Base-by-base conservation (phyloP, 2,113 vertebrate species). In the Hystrix brachyura region DNA sequence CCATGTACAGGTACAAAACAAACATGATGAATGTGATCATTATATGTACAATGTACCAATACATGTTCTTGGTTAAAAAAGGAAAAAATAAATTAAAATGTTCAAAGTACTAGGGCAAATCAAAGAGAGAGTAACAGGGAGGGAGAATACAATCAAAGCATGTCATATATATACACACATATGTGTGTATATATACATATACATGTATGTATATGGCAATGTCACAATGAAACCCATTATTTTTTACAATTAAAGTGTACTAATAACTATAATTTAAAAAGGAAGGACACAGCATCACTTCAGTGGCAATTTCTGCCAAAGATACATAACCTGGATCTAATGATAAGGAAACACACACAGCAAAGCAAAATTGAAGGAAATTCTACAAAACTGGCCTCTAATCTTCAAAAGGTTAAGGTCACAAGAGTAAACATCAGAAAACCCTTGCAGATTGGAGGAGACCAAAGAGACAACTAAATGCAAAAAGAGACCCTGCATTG, bases 381-480 rank as follows among this genome's bases (percentile, higher is more conserved):
- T 72, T 92, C 90, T 84, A 83, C 46, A 85, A 76, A 94, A 81
- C 78, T 83, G 46, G 65, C 82, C 81, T 51, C 46, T 55, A 74
- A 34, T 76, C 51, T 48, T 76, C 46, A 90, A 65, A 65, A 57
- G 29, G 21, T 65, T 9, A 76, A 89, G 71, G 55, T 64, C 55
- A 89, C 19, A 38, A 94, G 74, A 60, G 59, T n/a, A 84, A 90
- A 90, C 43, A 69, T 71, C 53, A 19, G 90, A 80, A 84, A 85
- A 89, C 69, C 51, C 74, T 59, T 79, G 7, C 82, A 91, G 19
- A 48, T 4, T 57, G 60, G 60, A 85, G 53, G 38, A 85, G 38
- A 91, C 51, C 90, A 59, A 79, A 90, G 59, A 85, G 34, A 85
- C 43, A 91, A 62, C 27, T 60, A 59, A 69, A 71, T 46, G 9